Conservation (phyloP, 2,797 vertebrate species). For the Artibeus jamaicensis region DNA sequence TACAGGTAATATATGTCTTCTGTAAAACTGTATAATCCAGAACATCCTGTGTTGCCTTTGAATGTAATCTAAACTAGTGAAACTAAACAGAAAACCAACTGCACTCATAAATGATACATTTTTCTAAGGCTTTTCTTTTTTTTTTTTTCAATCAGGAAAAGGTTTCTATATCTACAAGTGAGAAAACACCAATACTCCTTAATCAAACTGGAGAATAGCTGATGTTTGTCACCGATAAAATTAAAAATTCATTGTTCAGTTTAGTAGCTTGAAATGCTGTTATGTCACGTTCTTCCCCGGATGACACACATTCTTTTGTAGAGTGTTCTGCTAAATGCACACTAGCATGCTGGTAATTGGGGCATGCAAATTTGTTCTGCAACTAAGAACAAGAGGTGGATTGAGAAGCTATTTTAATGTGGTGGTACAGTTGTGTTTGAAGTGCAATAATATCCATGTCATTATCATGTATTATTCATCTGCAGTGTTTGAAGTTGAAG, state of each 20-base stretch:
- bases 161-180: constrained; percentile 33
- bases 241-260: constrained; percentile 40
- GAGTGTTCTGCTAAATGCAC: constrained; percentile 59
- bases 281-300: constrained; percentile 8
- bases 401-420: constrained; percentile 62
- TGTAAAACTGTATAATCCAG: constrained; percentile 64
- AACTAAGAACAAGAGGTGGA: constrained; percentile 59
- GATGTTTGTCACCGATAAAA: constrained; percentile 54
- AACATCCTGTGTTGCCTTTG: constrained; percentile 29
- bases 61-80: constrained; percentile 68
- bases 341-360: constrained; percentile 49
- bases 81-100: constrained; percentile 61
- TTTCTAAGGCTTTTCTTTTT: constrained; percentile 66
- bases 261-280: constrained; percentile 52
- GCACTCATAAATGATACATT: constrained; percentile 69
- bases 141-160: constrained; percentile 55
- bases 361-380: constrained; percentile 74
- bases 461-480: constrained; percentile 72
- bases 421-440: constrained; percentile 62
- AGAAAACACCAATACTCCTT: constrained; percentile 15
- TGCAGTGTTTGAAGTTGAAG: constrained; percentile 59
- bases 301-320: neutral
- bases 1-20: constrained; percentile 61
- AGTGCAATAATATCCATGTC: constrained; percentile 71
- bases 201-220: constrained; percentile 43